Evolutionary conservation across 2,888 invertebrate genomes (phyloP).

Genomic region (Peribatodes rhomboidaria): DNA sequence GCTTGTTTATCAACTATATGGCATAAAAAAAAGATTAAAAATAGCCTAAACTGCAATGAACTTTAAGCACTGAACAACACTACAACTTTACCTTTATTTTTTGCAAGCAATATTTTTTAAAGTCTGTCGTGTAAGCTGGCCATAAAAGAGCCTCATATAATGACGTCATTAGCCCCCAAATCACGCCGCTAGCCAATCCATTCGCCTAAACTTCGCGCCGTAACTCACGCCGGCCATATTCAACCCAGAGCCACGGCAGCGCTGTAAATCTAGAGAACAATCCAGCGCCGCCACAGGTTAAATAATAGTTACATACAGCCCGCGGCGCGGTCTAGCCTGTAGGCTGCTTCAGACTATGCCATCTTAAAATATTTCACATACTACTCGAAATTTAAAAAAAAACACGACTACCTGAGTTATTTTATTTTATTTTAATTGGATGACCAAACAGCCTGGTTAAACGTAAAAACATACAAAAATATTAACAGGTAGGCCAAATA

Average conservation of each 20-base stretch:
- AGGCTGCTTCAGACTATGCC: not conserved
- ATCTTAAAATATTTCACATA: too few relatives aligned
- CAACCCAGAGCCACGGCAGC: slow-evolving; percentile 2
- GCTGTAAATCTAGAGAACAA: slow-evolving; percentile 21
- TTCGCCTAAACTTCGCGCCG: not conserved
- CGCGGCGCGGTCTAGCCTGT: not conserved
- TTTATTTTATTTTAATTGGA: too few relatives aligned
- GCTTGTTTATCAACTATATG: too few relatives aligned
- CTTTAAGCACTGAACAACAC: not conserved
- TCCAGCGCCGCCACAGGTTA: not conserved
- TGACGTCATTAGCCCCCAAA: slow-evolving; percentile 5
- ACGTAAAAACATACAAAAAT: too few relatives aligned
- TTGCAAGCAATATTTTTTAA: not conserved
- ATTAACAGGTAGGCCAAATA: too few relatives aligned
- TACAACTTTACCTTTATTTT: not conserved
- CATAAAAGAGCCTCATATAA: not conserved
- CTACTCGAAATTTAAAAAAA: too few relatives aligned
- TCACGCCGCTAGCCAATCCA: slow-evolving; percentile 6
- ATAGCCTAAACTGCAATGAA: too few relatives aligned
- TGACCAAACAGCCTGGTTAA: too few relatives aligned
- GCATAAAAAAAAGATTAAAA: too few relatives aligned
- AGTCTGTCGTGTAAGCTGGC: not conserved
- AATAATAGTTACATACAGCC: not conserved
- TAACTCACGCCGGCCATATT: slow-evolving; percentile 9
- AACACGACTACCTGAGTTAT: too few relatives aligned